Conservation (phyloP, 1,140 invertebrate species). For the Rhagoletis zephyria region DNA sequence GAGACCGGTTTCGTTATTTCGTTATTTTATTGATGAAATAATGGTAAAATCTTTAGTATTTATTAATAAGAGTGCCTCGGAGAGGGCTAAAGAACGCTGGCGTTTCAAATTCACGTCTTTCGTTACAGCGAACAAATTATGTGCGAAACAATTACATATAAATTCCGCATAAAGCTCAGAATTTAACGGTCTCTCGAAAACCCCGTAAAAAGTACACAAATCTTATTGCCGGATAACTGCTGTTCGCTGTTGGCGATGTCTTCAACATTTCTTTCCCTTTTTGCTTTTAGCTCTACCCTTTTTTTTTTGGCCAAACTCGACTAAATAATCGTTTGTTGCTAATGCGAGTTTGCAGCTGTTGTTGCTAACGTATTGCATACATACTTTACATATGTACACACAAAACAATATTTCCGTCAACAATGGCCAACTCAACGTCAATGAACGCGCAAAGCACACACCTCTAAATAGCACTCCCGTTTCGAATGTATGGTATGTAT, state of each 20-base stretch:
- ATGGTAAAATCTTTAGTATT: no score
- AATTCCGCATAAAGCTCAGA: neutral
- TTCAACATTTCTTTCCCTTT: neutral
- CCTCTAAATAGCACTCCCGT: conserved; percentile 33
- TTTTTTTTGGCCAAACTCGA: conserved; percentile 2
- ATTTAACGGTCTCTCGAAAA: conserved; percentile 2
- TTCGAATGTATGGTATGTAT: neutral
- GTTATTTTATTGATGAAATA: no score
- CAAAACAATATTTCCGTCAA: conserved; percentile 49
- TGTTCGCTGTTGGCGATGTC: neutral
- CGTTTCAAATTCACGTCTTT: no score
- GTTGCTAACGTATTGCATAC: neutral
- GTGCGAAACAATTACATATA: no score
- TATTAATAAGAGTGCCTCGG: no score
- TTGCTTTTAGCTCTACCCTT: neutral
- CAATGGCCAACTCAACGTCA: conserved; percentile 32
- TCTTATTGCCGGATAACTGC: conserved; percentile 27
- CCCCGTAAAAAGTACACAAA: neutral
- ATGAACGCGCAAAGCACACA: conserved; percentile 24
- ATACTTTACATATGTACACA: neutral
- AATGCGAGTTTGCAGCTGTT: neutral
- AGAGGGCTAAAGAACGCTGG: no score
- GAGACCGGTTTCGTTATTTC: no score
- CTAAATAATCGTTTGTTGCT: conserved; percentile 11
- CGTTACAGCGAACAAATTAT: no score